A percentile compares a stretch with the other conserved stretches of the same genome.
phyloP scores from a whole-genome alignment of 2,113 vertebrate genomes.

The Ctenodactylus gundi region DNA sequence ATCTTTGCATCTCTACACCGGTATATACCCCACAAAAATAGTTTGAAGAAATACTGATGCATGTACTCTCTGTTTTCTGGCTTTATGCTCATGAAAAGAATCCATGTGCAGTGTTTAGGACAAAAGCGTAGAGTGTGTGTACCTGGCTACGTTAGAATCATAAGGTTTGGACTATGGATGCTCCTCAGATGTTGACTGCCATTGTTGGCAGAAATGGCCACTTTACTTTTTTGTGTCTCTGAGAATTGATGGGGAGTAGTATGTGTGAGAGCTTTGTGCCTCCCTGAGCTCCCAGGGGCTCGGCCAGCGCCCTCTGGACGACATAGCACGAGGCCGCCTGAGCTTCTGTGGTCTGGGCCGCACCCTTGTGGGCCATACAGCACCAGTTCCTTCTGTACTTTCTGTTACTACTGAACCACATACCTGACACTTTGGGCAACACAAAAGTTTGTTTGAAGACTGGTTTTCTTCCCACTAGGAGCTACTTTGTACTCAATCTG shows the following conservation, averaged over 20 bases:
- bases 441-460: background rate
- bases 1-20: background rate
- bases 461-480: background rate
- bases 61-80: background rate
- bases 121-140: background rate
- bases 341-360: no score
- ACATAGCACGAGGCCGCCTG: background rate
- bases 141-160: background rate
- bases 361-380: background rate
- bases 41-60: background rate
- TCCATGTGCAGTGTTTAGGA: background rate
- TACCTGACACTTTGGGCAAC: background rate
- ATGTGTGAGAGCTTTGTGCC: no score
- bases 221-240: rapidly evolving
- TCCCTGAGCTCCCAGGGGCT: background rate
- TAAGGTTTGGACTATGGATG: background rate
- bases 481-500: background rate
- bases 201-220: background rate
- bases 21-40: background rate
- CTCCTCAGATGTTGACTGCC: background rate
- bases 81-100: background rate
- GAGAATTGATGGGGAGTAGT: rapidly evolving
- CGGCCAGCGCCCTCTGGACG: no score
- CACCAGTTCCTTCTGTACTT: background rate
- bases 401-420: slow-evolving; percentile 45